These are phyloP conservation scores for Dipodomys stephensi DNA, from an alignment of 2,113 vertebrate species.

Conservation along the genomic window DNA sequence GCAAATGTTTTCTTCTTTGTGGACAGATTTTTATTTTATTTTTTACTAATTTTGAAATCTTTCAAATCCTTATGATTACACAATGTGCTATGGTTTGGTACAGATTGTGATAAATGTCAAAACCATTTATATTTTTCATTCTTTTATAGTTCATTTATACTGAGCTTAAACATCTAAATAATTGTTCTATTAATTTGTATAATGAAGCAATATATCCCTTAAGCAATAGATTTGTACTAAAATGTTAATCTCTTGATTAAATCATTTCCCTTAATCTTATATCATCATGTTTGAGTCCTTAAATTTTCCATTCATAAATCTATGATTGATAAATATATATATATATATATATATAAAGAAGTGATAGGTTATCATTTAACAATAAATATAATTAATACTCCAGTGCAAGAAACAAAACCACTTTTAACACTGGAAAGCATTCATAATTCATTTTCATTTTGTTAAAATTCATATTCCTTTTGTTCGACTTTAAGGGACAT, in stretches of 20 bases:
- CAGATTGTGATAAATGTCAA: not conserved
- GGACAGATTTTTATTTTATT: not conserved
- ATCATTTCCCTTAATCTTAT: not conserved
- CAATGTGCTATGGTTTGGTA: not conserved
- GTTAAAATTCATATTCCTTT: not conserved
- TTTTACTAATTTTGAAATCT: not conserved
- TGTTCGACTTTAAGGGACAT: conserved; percentile 45
- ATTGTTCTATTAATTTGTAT: not conserved
- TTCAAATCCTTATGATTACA: not conserved
- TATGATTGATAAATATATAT: not conserved
- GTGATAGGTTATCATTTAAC: not conserved
- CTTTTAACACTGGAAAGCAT: conserved; percentile 3
- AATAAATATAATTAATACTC: not conserved
- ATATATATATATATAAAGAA: too few species aligned
- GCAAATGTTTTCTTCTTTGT: not conserved
- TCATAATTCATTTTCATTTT: not conserved
- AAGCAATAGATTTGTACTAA: not conserved
- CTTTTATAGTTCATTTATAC: not conserved
- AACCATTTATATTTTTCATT: not conserved
- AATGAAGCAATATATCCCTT: not conserved
- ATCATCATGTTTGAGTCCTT: not conserved
- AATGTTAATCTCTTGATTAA: not conserved
- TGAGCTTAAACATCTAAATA: not conserved
- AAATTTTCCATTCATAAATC: not conserved
- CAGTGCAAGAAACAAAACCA: not conserved